phyloP scores from a whole-genome alignment of 2,888 invertebrate species.

The Brachycybe producta region DNA sequence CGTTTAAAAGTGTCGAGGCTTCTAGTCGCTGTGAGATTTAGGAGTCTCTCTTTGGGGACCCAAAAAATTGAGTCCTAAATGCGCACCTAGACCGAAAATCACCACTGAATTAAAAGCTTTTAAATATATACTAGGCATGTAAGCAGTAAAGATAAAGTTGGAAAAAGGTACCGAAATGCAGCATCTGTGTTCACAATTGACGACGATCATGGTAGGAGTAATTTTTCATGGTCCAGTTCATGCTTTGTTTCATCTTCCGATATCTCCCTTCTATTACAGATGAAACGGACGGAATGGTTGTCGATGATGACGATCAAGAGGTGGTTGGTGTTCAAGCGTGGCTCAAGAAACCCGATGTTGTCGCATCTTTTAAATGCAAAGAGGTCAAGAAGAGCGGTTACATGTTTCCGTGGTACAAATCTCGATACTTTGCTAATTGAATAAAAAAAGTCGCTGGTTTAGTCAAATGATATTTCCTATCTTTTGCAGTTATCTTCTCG shows the following conservation, averaged over 20 bases:
- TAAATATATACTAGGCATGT: too few species aligned
- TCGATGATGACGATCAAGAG: conserved; percentile 49
- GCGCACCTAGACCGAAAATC: too few species aligned
- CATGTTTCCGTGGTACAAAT: conserved; percentile 55
- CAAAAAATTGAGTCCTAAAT: too few species aligned
- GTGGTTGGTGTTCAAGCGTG: conserved; percentile 62
- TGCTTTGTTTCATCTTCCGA: not conserved
- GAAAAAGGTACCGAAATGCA: conserved; percentile 74
- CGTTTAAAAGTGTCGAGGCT: not conserved
- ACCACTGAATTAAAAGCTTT: too few species aligned
- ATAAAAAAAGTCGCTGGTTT: not conserved
- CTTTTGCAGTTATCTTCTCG: conserved; percentile 57
- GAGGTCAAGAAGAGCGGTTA: conserved; percentile 81
- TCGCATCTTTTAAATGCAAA: conserved; percentile 79
- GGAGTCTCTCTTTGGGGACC: too few species aligned
- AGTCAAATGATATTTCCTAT: conserved; percentile 11
- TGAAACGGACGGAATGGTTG: conserved; percentile 22
- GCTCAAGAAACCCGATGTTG: conserved; percentile 66
- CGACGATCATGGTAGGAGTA: conserved; percentile 55
- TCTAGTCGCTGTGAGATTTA: conserved; percentile 6
- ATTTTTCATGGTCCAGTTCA: not conserved
- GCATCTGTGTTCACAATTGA: conserved; percentile 90
- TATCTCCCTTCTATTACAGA: conserved; percentile 27
- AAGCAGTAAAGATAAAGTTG: conserved; percentile 65
- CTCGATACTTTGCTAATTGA: not conserved